phyloP scores from a whole-genome alignment of 2,888 invertebrate species.

The Dasypolia templi region DNA sequence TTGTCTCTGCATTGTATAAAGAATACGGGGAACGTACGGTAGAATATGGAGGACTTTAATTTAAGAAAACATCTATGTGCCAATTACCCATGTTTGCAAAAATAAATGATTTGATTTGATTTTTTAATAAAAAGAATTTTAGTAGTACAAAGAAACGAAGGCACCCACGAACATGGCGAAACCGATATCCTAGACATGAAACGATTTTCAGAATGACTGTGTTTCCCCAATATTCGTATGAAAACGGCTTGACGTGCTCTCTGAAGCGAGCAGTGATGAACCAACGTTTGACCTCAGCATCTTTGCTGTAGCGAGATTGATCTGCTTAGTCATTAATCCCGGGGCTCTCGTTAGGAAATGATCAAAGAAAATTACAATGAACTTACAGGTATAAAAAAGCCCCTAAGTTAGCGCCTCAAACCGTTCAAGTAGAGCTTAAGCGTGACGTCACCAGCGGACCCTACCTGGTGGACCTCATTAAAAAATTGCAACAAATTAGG shows the following conservation, averaged over 20 bases:
- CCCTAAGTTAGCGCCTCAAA: slow-evolving; percentile 35
- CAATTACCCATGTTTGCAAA: no score
- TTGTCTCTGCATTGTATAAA: neutral
- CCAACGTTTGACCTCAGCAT: slow-evolving; percentile 23
- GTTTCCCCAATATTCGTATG: slow-evolving; percentile 21
- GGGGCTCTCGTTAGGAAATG: slow-evolving; percentile 13
- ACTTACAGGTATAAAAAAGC: slow-evolving; percentile 12
- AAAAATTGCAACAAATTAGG: slow-evolving; percentile 87
- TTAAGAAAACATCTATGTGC: no score
- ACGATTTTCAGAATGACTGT: slow-evolving; percentile 21
- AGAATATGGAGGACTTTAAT: no score
- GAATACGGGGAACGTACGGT: no score
- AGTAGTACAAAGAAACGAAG: neutral
- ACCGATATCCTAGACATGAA: neutral
- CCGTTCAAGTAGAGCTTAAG: slow-evolving; percentile 50
- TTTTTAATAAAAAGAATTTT: neutral
- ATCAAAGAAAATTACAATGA: slow-evolving; percentile 42
- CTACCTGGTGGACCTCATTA: slow-evolving; percentile 77
- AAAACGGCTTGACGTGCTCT: slow-evolving; percentile 3
- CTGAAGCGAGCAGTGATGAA: neutral
- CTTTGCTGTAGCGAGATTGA: slow-evolving; percentile 12
- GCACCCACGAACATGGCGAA: neutral
- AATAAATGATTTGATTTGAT: no score
- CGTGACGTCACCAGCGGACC: slow-evolving; percentile 55
- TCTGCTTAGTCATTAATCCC: slow-evolving; percentile 16